A percentile compares a stretch with the other conserved stretches of the same genome.
Conservation (phyloP, 2,888 invertebrate genomes). For the Rosalia funebris region DNA sequence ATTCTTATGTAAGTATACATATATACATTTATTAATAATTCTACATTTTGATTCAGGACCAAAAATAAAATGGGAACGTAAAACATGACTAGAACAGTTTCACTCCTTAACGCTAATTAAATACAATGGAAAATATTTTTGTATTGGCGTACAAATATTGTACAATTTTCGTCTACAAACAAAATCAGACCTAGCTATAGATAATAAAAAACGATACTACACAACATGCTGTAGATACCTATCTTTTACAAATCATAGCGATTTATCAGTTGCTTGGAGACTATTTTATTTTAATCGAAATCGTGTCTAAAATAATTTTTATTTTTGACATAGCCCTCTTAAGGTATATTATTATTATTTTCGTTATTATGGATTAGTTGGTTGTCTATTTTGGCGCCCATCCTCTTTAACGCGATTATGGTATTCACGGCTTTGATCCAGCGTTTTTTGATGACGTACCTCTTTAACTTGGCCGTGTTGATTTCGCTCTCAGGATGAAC, state of each 20-base stretch:
- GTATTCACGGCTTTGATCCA: slow-evolving; percentile 92
- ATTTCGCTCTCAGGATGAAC: slow-evolving; percentile 74
- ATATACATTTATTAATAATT: not conserved
- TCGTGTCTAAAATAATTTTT: no score
- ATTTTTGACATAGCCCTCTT: not conserved
- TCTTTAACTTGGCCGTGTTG: slow-evolving; percentile 82
- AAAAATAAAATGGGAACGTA: slow-evolving; percentile 10
- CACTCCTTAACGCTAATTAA: slow-evolving; percentile 4
- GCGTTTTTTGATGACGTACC: slow-evolving; percentile 88
- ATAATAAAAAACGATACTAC: slow-evolving; percentile 1
- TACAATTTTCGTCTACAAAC: slow-evolving; percentile 35
- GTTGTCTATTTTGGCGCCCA: slow-evolving; percentile 84
- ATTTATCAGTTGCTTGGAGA: no score
- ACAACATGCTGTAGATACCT: no score
- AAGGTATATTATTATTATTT: slow-evolving; percentile 21
- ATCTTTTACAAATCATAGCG: no score
- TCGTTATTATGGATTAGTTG: slow-evolving; percentile 49
- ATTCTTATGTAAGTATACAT: slow-evolving; percentile 7
- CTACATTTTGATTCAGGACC: not conserved
- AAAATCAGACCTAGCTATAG: no score
- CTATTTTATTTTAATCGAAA: no score
- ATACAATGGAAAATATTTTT: slow-evolving; percentile 12
- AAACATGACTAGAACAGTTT: slow-evolving; percentile 21
- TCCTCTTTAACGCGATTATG: slow-evolving; percentile 84
- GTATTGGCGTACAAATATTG: slow-evolving; percentile 42